Percentiles rank a stretch among this genome's conserved stretches.
Conservation (phyloP, 1,140 invertebrate genomes). For the Cryptotermes secundus region DNA sequence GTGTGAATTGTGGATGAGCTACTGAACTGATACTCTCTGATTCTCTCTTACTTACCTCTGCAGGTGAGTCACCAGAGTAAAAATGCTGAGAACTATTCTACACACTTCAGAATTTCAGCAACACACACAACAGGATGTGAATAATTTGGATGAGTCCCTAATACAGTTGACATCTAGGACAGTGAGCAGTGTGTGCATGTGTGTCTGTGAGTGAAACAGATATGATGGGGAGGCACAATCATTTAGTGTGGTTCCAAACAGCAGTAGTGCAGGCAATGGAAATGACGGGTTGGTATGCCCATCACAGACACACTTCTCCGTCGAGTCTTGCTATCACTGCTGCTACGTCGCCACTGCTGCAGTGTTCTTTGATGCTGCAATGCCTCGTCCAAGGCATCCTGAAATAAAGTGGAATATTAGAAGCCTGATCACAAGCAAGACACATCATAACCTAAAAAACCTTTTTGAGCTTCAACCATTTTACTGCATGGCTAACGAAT, state of each 20-base stretch:
- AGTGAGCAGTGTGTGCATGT: background rate
- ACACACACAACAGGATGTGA: background rate
- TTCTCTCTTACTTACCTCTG: background rate
- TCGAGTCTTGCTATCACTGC: slow-evolving; percentile 18
- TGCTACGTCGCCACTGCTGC: background rate
- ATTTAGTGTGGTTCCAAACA: slow-evolving; percentile 31
- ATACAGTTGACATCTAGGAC: background rate
- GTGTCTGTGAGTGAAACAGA: background rate
- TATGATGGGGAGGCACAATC: background rate
- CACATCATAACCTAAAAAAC: no score
- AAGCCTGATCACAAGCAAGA: no score
- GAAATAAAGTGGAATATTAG: background rate
- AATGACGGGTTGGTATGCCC: slow-evolving; percentile 28
- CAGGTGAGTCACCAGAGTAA: background rate
- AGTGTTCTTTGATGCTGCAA: no score
- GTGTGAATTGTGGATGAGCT: no score
- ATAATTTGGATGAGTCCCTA: background rate
- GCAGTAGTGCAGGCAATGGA: slow-evolving; percentile 32
- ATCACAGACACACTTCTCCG: slow-evolving; percentile 30
- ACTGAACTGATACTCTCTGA: background rate
- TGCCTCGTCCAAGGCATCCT: background rate
- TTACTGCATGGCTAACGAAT: no score
- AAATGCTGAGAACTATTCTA: slow-evolving; percentile 9
- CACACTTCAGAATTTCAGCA: background rate
- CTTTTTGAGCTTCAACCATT: no score